Conservation (phyloP, 2,113 vertebrate genomes). For the Forbesichthys agassizii region DNA sequence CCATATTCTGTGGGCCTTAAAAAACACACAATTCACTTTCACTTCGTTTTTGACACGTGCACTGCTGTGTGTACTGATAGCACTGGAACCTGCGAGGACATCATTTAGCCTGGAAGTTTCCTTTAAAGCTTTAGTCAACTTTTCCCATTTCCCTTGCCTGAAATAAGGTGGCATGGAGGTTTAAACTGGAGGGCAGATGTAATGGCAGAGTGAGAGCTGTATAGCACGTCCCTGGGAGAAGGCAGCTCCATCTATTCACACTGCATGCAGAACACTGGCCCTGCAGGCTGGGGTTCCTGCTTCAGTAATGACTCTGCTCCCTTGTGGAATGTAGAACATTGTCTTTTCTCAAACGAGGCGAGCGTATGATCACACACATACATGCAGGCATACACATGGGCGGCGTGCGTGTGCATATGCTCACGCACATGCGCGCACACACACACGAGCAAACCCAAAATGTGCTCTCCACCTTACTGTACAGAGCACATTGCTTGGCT, state of each 20-base stretch:
- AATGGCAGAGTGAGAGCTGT: conserved; percentile 63
- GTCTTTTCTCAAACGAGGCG: conserved; percentile 75
- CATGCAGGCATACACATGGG: conserved; percentile 2
- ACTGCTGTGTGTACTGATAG: conserved; percentile 11
- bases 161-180: conserved; percentile 56
- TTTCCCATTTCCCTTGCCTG: conserved; percentile 38
- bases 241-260: conserved; percentile 67
- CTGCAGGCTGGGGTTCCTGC: conserved; percentile 72
- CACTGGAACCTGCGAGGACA: not conserved
- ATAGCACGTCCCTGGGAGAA: conserved; percentile 67
- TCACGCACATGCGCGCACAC: conserved; percentile 16
- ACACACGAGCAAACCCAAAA: conserved; percentile 7
- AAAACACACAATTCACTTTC: not conserved
- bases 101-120: conserved; percentile 14
- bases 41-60: conserved; percentile 6
- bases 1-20: conserved; percentile 14
- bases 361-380: conserved; percentile 44
- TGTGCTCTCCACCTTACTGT: conserved; percentile 11
- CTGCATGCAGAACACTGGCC: conserved; percentile 70
- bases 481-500: conserved; percentile 60
- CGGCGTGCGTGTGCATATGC: not conserved
- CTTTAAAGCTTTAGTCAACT: conserved; percentile 59
- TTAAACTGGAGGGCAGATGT: conserved; percentile 70
- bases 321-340: conserved; percentile 77
- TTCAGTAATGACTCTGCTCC: conserved; percentile 76